These are phyloP conservation scores for Okamejei kenojei DNA, from an alignment of 2,797 vertebrate species.

Conservation along the genomic window DNA sequence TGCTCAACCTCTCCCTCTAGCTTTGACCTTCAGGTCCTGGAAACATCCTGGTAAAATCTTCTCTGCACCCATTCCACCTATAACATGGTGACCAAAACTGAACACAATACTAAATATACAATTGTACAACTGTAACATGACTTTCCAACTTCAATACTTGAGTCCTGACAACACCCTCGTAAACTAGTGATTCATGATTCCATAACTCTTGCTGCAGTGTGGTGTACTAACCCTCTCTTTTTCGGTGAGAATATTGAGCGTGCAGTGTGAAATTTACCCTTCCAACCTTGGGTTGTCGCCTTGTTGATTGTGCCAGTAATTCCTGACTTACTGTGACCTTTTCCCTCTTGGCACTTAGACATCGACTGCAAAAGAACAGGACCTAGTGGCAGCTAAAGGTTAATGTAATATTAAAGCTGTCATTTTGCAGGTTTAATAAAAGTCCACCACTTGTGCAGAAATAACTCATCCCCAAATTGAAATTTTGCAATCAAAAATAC, in stretches of 20 bases:
- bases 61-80: too few species aligned
- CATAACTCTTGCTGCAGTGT: not conserved
- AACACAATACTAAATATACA: too few species aligned
- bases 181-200: too few species aligned
- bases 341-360: not conserved
- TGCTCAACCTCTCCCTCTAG: too few species aligned
- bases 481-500: not conserved
- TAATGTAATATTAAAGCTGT: not conserved
- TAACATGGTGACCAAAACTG: too few species aligned
- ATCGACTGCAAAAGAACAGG: not conserved
- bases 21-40: too few species aligned
- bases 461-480: not conserved
- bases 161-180: too few species aligned
- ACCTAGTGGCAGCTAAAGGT: not conserved
- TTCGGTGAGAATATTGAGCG: not conserved
- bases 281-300: not conserved
- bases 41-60: too few species aligned
- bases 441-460: not conserved
- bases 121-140: too few species aligned
- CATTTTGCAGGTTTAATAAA: not conserved
- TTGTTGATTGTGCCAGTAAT: not conserved
- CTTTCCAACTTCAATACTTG: too few species aligned
- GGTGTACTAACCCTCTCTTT: not conserved
- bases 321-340: not conserved
- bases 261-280: not conserved